Base-by-base conservation (phyloP, 2,797 vertebrate genomes). In the Macropodus opercularis region DNA sequence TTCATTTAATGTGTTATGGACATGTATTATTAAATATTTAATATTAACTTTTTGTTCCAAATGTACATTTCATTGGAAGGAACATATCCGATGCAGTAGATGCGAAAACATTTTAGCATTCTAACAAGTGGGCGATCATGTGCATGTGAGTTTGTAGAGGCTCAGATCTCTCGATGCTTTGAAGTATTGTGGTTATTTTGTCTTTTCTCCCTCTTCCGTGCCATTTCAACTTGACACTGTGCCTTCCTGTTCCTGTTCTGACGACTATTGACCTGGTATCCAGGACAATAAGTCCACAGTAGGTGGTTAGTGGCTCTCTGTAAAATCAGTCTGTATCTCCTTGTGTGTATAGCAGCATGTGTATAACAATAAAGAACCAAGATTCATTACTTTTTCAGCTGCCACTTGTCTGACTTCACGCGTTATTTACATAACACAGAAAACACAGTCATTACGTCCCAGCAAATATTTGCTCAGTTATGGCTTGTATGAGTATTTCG, bases 231-330 rank as follows among this genome's bases (percentile, higher is more conserved):
- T 85, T 66, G 78, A 89, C 79, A 86, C 88, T 80, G 89, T 92
- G 91, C 90, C 89, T 92, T 92, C 85, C 85, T 86, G 78, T 78
- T 74, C 79, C 75, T 68, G 48, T 85, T 88, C 83, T 85, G 76
- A 88, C 87, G 83, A 87, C 80, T 85, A 80, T 82, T 86, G 81
- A 87, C 90, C 92, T 93, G 91, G 91, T 90, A 92, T 92, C 91
- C 90, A 91, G 91, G 91, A 86, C n/a, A n/a, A n/a, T 70, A 69
- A 85, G 69, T 67, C 83, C 80, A 79, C 80, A 83, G 67, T 77
- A 75, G 84, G 81, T 89, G 84, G 85, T 81, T 80, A 69, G 70
- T 90, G 77, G 77, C 85, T 89, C 79, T 78, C 72, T 76, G 75
- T 86, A 83, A 84, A 78, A 83, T 84, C 65, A 64, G 51, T 72